Evolutionary conservation across 2,888 invertebrate genomes (phyloP).

Genomic region (Parnassius orleans): DNA sequence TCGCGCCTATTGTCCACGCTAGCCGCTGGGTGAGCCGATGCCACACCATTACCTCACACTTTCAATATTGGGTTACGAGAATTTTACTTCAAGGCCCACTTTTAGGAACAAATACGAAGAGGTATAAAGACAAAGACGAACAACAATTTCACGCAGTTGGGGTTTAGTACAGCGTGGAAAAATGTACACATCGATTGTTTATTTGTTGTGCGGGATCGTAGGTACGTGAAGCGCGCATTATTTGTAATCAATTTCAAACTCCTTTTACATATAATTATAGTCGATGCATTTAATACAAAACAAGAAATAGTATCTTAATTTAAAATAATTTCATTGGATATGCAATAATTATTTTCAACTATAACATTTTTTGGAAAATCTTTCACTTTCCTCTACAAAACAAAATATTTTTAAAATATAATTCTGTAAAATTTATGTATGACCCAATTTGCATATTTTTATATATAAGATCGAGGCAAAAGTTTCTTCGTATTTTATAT

Average conservation of each 20-base stretch:
- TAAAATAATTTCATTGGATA: too few relatives aligned
- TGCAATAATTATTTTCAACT: too few relatives aligned
- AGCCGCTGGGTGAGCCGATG: slow-evolving; percentile 71
- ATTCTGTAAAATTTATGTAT: too few relatives aligned
- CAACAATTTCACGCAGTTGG: slow-evolving; percentile 69
- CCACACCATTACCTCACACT: slow-evolving; percentile 74
- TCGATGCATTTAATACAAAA: too few relatives aligned
- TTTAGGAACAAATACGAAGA: slow-evolving; percentile 74
- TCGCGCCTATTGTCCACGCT: slow-evolving; percentile 75
- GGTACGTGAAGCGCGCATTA: slow-evolving; percentile 55
- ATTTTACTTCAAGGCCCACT: slow-evolving; percentile 77
- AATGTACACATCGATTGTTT: slow-evolving; percentile 65
- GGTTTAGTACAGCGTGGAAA: slow-evolving; percentile 61
- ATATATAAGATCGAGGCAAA: too few relatives aligned
- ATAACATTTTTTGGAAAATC: too few relatives aligned
- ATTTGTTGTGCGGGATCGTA: slow-evolving; percentile 63
- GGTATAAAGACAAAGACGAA: slow-evolving; percentile 76
- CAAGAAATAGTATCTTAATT: too few relatives aligned
- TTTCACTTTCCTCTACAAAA: too few relatives aligned
- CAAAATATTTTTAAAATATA: too few relatives aligned
- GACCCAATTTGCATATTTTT: too few relatives aligned
- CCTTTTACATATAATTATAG: background rate
- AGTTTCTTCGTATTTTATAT: too few relatives aligned
- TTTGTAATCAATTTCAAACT: background rate
- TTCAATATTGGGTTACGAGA: slow-evolving; percentile 80